Evolutionary conservation across 2,888 invertebrate genomes (phyloP), one percentile per base, ranked within the genome.

Genomic region (Drosophila buzzatii): DNA sequence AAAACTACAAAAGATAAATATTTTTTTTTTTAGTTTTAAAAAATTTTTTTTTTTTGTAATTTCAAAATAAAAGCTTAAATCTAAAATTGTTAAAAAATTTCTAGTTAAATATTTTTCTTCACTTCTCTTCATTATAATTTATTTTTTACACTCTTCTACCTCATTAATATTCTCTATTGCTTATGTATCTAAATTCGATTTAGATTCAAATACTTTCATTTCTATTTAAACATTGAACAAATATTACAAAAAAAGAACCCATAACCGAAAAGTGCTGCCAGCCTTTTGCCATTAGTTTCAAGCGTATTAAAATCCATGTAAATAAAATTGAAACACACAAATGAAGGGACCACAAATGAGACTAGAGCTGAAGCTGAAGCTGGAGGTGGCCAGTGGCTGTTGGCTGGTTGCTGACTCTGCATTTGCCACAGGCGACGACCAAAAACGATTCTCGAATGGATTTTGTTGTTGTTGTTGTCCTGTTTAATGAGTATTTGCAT

Each of bases 401-500:
- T 23, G 14, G 45, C 14, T 16, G 14, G 18, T 5, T 20, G 3
- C 20, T 27, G 33, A 18, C 14, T 31, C 18, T 31, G 42, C 61
- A 61, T 39, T 58, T 42, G 66, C 63, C 63, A 20, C 16, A 12
- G 53, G 78, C 58, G 14, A 52, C 47, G 55, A 73, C 23, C 49
- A 45, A 58, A 16, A 60, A 42, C 20, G 33, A 9, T 33, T 62
- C 39, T 56, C 67, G 55, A 70, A 76, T 59, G 42, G 49, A 51
- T 65, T 74, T 76, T 23, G 23, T 14, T 45, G 23, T 23, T 57
- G 57, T 61, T 57, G 60, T 64, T 78, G 63, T 64, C 73, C 61
- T 49, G 39, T 73, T 73, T 69, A 76, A 79, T 73, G 63, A 69
- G 60, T 74, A 69, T 65, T 65, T 73, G 47, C 55, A 73, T 56